Percentiles rank a stretch among this genome's conserved stretches.
Evolutionary conservation across 2,888 invertebrate species (phyloP).

Genomic region (Lapara coniferarum): DNA sequence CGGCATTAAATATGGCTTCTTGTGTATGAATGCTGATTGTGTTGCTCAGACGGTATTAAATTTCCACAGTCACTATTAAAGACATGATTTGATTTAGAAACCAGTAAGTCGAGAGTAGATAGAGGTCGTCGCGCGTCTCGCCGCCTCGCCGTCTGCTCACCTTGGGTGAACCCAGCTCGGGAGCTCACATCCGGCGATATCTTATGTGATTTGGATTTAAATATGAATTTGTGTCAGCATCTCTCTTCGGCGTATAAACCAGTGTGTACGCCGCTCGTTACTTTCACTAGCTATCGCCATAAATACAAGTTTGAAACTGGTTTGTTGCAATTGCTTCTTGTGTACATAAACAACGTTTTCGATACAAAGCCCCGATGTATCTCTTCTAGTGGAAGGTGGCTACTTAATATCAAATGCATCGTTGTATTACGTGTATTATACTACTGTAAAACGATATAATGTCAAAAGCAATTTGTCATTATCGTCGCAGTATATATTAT

Average conservation of each 20-base stretch:
- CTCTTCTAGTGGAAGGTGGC: neutral
- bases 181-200: slow-evolving; percentile 57
- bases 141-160: slow-evolving; percentile 78
- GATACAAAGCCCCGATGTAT: neutral
- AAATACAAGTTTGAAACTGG: slow-evolving; percentile 32
- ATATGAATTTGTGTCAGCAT: slow-evolving; percentile 46
- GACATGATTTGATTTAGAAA: slow-evolving; percentile 71
- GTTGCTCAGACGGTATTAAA: slow-evolving; percentile 68
- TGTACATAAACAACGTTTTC: slow-evolving; percentile 21
- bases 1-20: neutral
- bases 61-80: slow-evolving; percentile 64
- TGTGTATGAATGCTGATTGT: slow-evolving; percentile 51
- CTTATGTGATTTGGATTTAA: slow-evolving; percentile 54
- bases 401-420: neutral
- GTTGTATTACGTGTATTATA: neutral
- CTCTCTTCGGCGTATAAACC: slow-evolving; percentile 43
- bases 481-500: neutral
- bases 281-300: slow-evolving; percentile 61
- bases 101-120: slow-evolving; percentile 66
- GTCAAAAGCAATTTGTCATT: neutral
- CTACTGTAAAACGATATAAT: neutral
- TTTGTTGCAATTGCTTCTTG: slow-evolving; percentile 29
- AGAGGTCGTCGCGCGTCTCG: slow-evolving; percentile 66
- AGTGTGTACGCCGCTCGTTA: slow-evolving; percentile 40
- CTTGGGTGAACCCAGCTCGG: slow-evolving; percentile 64